phyloP scores from a whole-genome alignment of 2,888 invertebrate genomes.

The Resseliella maxima region DNA sequence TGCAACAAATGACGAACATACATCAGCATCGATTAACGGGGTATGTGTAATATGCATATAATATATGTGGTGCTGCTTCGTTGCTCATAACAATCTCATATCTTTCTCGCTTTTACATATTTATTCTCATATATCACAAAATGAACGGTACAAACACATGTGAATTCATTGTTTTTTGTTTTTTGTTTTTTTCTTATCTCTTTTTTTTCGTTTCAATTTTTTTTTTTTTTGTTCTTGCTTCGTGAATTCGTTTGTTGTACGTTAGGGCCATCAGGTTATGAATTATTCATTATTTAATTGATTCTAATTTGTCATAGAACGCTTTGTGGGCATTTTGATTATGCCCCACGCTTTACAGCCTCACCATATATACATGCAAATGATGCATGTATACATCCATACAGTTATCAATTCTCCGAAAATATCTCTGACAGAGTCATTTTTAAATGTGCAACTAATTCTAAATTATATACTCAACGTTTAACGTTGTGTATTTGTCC shows the following conservation, averaged over 20 bases:
- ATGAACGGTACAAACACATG: not conserved
- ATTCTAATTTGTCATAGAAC: conserved; percentile 38
- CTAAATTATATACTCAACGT: too few relatives aligned
- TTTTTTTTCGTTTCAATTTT: too few relatives aligned
- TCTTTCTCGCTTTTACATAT: not conserved
- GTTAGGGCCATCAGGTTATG: conserved; percentile 42
- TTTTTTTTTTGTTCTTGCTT: too few relatives aligned
- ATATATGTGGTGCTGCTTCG: not conserved
- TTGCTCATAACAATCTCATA: too few relatives aligned
- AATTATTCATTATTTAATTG: conserved; percentile 53
- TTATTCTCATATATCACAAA: not conserved
- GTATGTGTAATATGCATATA: conserved; percentile 26
- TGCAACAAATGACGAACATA: conserved; percentile 35
- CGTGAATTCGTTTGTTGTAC: not conserved
- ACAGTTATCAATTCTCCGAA: not conserved
- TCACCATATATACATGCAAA: not conserved
- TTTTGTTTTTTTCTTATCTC: too few relatives aligned
- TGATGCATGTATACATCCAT: too few relatives aligned
- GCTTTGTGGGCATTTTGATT: not conserved
- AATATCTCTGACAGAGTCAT: not conserved
- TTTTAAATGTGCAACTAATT: not conserved
- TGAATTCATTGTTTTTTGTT: too few relatives aligned
- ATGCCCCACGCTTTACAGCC: not conserved
- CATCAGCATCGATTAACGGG: conserved; percentile 35
- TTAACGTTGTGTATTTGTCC: not conserved